Evolutionary conservation across 2,888 invertebrate genomes (phyloP).

Genomic region (Acanthopleura granulata): DNA sequence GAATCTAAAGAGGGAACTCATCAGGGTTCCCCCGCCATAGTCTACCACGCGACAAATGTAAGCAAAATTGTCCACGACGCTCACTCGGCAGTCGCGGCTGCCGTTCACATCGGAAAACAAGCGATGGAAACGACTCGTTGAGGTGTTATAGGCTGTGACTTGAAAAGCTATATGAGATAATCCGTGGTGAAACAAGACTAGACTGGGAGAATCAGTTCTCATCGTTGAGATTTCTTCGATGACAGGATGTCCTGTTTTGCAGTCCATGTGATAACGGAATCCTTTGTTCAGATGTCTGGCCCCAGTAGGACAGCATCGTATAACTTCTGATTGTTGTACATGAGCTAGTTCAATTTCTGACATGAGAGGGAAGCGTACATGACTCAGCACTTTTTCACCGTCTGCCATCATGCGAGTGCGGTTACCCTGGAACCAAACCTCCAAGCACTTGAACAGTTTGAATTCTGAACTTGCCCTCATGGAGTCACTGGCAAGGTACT

Average conservation of each 20-base stretch:
- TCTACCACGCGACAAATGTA: constrained; percentile 68
- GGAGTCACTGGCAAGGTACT: constrained; percentile 54
- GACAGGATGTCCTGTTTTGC: constrained; percentile 57
- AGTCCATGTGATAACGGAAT: constrained; percentile 55
- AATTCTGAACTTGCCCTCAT: constrained; percentile 57
- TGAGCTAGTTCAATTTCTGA: constrained; percentile 55
- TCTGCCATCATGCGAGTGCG: constrained; percentile 44
- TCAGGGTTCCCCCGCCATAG: constrained; percentile 67
- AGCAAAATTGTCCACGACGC: constrained; percentile 64
- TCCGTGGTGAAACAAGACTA: constrained; percentile 61
- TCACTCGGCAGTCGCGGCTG: constrained; percentile 63
- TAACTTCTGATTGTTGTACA: constrained; percentile 52
- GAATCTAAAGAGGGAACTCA: constrained; percentile 66
- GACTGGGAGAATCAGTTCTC: constrained; percentile 44
- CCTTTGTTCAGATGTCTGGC: constrained; percentile 53
- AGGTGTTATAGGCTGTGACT: constrained; percentile 62
- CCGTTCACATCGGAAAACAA: constrained; percentile 65
- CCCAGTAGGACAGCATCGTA: constrained; percentile 49
- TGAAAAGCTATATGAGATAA: constrained; percentile 66
- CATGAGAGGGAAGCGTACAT: constrained; percentile 65
- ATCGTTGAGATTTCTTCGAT: constrained; percentile 52
- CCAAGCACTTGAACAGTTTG: constrained; percentile 56
- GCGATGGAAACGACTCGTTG: constrained; percentile 55
- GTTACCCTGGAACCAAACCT: constrained; percentile 59
- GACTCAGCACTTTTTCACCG: constrained; percentile 47